These are phyloP conservation scores for Chiropotes sagulatus DNA, from an alignment of 2,797 vertebrate genomes.

Conservation along the genomic window DNA sequence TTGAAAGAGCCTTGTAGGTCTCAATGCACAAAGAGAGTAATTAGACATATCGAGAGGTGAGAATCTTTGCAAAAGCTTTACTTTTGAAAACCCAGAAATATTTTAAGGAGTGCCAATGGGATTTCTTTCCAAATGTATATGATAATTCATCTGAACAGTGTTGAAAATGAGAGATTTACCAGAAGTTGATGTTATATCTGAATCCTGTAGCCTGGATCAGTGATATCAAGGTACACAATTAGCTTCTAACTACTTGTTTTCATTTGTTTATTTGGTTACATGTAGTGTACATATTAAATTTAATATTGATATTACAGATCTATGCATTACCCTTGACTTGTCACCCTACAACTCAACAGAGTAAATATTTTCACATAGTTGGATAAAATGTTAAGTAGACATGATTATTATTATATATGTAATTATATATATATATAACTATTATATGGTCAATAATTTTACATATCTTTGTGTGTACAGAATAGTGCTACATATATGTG, in stretches of 20 bases:
- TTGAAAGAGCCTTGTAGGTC: constrained; percentile 42
- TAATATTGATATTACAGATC: not conserved
- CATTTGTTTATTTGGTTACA: not conserved
- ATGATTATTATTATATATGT: not conserved
- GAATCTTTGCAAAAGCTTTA: constrained; percentile 43
- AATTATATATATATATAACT: not conserved
- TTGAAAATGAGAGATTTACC: constrained; percentile 39
- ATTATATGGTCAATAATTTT: not conserved
- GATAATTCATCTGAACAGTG: constrained; percentile 42
- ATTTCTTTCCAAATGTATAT: constrained; percentile 49
- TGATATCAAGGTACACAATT: fast-evolving
- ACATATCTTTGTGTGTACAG: not conserved
- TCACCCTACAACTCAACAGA: not conserved
- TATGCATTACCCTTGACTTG: not conserved
- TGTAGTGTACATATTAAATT: not conserved
- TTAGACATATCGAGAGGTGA: constrained; percentile 51
- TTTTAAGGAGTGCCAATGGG: constrained; percentile 34
- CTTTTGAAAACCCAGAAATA: constrained; percentile 25
- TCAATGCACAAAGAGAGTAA: constrained; percentile 40
- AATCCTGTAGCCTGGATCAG: not conserved
- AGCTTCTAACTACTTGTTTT: not conserved
- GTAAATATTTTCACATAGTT: not conserved
- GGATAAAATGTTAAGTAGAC: not conserved
- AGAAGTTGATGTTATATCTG: not conserved
- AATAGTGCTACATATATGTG: not conserved